Base-by-base conservation (phyloP, 2,797 vertebrate species). In the Lophius americanus region DNA sequence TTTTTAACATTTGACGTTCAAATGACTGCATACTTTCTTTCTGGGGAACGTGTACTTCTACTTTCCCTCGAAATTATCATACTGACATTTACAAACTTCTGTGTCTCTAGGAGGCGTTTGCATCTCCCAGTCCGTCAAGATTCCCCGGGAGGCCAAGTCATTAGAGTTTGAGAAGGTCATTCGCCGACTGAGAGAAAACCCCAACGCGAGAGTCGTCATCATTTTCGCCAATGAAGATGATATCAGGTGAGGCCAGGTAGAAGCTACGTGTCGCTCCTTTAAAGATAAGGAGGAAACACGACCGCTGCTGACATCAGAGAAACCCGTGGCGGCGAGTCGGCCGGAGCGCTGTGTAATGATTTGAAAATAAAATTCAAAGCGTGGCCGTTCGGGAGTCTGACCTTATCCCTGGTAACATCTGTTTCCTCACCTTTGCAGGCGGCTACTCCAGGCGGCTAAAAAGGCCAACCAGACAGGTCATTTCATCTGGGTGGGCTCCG, bases 401-500 rank as follows among this genome's bases (percentile, higher is more conserved):
- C 82, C 80, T 89, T 83, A 81, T 86, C 79, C 36, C 1, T 4
- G 12, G 42, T 44, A 85, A 87, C 84, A 87, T 90, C 80, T 87
- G 79, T 78, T 87, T 71, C 64, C 76, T 79, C 91, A 67, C 78
- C 67, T 88, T 86, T 42, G 11, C 93, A 99, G 98, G 89, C 92
- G 95, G 66, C 94, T 99, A 41, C 93, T 99, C 66, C 94, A 96
- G 76, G 96, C 98, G 0, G 97, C 96, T 11, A 98, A 96, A 86
- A 95, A 94, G 85, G 97, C 96, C 12, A 99, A 98, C 88, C 96
- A 98, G 93, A 98, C 95, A 0, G 96, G 97, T 49, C 97, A 99
- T 78, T 98, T 99, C 88, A 96, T 99, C 92, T 99, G 98, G 98
- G 96, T 99, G 93, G 98, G 97, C 44, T 99, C 98, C 0, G 97